Evolutionary conservation across 2,888 invertebrate species (phyloP).

Genomic region (Xanthia icteritia): DNA sequence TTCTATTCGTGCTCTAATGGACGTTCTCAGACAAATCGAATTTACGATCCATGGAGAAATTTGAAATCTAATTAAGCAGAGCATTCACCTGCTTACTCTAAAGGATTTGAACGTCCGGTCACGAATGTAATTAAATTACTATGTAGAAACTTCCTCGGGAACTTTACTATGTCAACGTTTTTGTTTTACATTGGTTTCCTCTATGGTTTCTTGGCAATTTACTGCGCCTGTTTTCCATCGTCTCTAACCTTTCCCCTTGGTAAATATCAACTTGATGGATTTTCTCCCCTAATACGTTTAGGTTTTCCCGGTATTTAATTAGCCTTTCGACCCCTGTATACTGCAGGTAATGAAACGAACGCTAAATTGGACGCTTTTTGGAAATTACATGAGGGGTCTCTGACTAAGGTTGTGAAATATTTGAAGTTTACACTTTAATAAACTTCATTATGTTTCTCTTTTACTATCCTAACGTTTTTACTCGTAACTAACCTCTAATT

Average conservation of each 20-base stretch:
- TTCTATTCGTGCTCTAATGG: conserved; percentile 52
- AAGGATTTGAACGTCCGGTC: conserved; percentile 73
- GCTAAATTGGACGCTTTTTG: conserved; percentile 32
- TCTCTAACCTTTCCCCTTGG: conserved; percentile 68
- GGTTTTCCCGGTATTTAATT: conserved; percentile 65
- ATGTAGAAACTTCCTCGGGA: conserved; percentile 68
- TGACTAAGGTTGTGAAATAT: conserved; percentile 19
- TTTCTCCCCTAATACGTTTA: conserved; percentile 65
- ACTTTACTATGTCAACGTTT: conserved; percentile 59
- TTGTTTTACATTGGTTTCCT: conserved; percentile 59
- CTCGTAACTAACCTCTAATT: conserved; percentile 14
- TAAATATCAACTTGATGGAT: conserved; percentile 68
- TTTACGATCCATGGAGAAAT: conserved; percentile 67
- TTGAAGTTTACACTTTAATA: conserved; percentile 25
- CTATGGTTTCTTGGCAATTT: conserved; percentile 66
- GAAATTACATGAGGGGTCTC: conserved; percentile 29
- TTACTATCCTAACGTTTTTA: not conserved
- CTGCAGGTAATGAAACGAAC: conserved; percentile 42
- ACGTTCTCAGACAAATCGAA: conserved; percentile 44
- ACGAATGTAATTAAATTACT: conserved; percentile 77
- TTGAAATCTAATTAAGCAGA: conserved; percentile 72
- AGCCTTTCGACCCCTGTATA: conserved; percentile 59
- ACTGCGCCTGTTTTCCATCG: conserved; percentile 55
- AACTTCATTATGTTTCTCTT: conserved; percentile 17
- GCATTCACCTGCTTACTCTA: conserved; percentile 68